Base-by-base conservation (phyloP, 1,140 invertebrate species). In the Drosophila malerkotliana region DNA sequence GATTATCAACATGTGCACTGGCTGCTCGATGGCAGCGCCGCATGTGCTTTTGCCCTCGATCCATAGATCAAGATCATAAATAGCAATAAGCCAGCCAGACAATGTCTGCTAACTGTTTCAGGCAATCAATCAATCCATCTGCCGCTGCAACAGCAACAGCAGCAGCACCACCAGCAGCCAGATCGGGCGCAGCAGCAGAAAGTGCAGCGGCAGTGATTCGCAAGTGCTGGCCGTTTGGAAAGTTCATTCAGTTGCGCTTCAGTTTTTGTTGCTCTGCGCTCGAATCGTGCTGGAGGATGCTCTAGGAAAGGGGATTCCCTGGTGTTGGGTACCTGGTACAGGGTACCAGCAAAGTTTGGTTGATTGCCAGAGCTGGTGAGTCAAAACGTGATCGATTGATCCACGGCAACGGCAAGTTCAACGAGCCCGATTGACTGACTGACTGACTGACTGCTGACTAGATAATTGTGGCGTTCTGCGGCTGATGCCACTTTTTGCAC, bases 21-120 rank as follows among this genome's bases (percentile, higher is more conserved):
- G 51, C 81, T 84, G 77, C 59, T 54, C 56, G 63, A 44, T 55
- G 39, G 44, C 75, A 49, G 61, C 82, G 82, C 83, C 76, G 83
- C 82, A 87, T 87, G 83, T 88, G 83, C 83, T 88, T 83, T 88
- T 91, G 89, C 83, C 88, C 89, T 89, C 89, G 89, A 91, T 91
- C 83, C 88, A 90, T 91, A 91, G 89, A 91, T 90, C 89, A 91
- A 90, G 89, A 91, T 91, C 88, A 91, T 91, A 90, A 91, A 91
- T 91, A 90, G 89, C 89, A 91, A 91, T 89, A 91, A 90, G 83
- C 84, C 74, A 52, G 75, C 83, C 78, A 90, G 85, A 90, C 85
- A 90, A 84, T 91, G 88, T 88, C 83, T 90, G 88, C 89, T 91
- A 91, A 91, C 89, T 91, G 88, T 91, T 91, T 90, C 83, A 74